These are phyloP conservation scores for Intoshia linei DNA, from an alignment of 1,140 invertebrate species.

Conservation along the genomic window DNA sequence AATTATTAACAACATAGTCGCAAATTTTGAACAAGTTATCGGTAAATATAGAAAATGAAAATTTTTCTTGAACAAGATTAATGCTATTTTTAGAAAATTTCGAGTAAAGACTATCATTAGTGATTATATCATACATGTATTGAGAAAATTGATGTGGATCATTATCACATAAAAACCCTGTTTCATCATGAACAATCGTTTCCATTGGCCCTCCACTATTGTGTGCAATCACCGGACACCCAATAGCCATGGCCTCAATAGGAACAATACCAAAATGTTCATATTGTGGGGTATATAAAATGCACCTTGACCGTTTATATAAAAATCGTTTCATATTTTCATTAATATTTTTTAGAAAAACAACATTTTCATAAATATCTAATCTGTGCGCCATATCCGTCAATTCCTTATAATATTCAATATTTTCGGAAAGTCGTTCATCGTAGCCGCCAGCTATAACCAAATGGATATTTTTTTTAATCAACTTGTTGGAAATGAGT, in stretches of 20 bases:
- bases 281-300: conserved; percentile 71
- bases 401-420: conserved; percentile 48
- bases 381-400: conserved; percentile 30
- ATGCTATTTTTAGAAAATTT: no score
- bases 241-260: conserved; percentile 75
- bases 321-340: conserved; percentile 48
- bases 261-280: conserved; percentile 99
- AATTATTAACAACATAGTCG: no score
- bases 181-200: conserved; percentile 49
- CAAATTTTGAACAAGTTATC: no score
- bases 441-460: conserved; percentile 93
- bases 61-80: no score
- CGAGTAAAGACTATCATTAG: no score
- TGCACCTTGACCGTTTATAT: conserved; percentile 34
- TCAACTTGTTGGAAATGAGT: conserved; percentile 5
- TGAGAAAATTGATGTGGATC: conserved; percentile 36
- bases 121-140: no score
- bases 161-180: conserved; percentile 49
- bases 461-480: conserved; percentile 31
- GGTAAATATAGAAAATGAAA: no score
- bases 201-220: conserved; percentile 76
- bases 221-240: conserved; percentile 63
- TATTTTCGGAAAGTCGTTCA: conserved; percentile 48
- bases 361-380: conserved; percentile 36
- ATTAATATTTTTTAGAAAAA: conserved; percentile 49